Base-by-base conservation (phyloP, 2,888 invertebrate species). In the Microplitis deprimator region DNA sequence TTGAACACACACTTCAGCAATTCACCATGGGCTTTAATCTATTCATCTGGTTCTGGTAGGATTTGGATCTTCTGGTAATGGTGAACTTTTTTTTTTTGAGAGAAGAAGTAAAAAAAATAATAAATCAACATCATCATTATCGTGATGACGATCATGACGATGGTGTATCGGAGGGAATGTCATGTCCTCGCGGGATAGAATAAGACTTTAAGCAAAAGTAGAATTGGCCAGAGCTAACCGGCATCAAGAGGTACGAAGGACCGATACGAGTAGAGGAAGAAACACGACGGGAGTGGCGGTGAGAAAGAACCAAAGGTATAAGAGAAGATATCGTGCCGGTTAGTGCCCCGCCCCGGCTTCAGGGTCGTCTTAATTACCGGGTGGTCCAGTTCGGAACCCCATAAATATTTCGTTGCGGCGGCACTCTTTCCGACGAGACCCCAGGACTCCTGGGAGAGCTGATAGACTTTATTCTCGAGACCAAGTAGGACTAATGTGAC, bases 311-410 rank as follows among this genome's bases (percentile, higher is more conserved):
- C 50, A 50, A 50, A 80, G 79, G 78, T 69, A 29, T 29, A 29
- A 73, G 76, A 80, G 78, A 79, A 83, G 83, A 84, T 85, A 85
- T 84, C 83, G 83, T 83, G 84, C 83, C 83, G 84, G 84, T 83
- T 85, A 84, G 83, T 83, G 85, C 85, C 83, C 86, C 86, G 86
- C 86, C 85, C 85, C 83, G 81, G 81, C 84, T 85, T 86, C 87
- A 86, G 86, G 87, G 85, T 87, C 86, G 86, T 86, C 86, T 86
- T 87, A 87, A 87, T 87, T 87, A 87, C 86, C 87, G 87, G 86
- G 87, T 87, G 87, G 87, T 87, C 87, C 86, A 86, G 84, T 85
- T 86, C 84, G 84, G 82, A 86, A 86, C 84, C 85, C 86, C 85
- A 86, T 86, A 87, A 87, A 87, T 87, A 87, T 87, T 85, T 84